phyloP scores from a whole-genome alignment of 2,888 invertebrate species.

The Cantharis nigra region DNA sequence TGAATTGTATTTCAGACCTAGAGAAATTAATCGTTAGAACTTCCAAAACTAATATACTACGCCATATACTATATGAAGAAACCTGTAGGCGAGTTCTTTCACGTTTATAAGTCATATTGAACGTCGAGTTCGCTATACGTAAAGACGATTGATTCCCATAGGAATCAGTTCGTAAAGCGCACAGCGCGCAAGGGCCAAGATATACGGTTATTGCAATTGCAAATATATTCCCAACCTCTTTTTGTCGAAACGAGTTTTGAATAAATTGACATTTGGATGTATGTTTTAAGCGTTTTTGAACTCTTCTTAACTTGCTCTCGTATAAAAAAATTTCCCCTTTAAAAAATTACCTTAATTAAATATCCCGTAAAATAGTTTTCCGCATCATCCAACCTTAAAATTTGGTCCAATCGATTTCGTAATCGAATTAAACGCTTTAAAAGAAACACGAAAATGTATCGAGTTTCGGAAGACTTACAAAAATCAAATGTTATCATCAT shows the following conservation, averaged over 20 bases:
- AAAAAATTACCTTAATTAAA: background rate
- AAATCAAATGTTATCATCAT: background rate
- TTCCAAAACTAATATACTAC: conserved; percentile 17
- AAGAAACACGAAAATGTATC: background rate
- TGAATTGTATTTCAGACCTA: conserved; percentile 12
- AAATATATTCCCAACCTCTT: conserved; percentile 44
- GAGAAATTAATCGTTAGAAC: conserved; percentile 15
- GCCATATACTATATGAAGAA: conserved; percentile 7
- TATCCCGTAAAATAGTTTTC: background rate
- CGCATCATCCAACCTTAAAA: background rate
- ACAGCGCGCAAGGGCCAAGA: conserved; percentile 36
- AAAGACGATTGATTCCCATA: conserved; percentile 33
- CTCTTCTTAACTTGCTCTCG: conserved; percentile 34
- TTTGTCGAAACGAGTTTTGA: conserved; percentile 46
- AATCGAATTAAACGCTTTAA: background rate
- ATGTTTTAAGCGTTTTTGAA: conserved; percentile 38
- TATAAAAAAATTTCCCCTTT: conserved; percentile 14
- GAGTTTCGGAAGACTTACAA: background rate
- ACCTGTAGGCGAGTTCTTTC: conserved; percentile 11
- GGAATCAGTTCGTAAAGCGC: conserved; percentile 27
- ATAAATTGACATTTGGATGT: conserved; percentile 45
- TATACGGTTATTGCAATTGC: conserved; percentile 49
- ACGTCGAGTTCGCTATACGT: conserved; percentile 30
- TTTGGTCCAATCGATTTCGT: background rate
- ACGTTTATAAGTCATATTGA: conserved; percentile 30